Percentiles rank a stretch among this genome's conserved stretches.
phyloP scores from a whole-genome alignment of 2,888 invertebrate genomes.

The Penaeus monodon region DNA sequence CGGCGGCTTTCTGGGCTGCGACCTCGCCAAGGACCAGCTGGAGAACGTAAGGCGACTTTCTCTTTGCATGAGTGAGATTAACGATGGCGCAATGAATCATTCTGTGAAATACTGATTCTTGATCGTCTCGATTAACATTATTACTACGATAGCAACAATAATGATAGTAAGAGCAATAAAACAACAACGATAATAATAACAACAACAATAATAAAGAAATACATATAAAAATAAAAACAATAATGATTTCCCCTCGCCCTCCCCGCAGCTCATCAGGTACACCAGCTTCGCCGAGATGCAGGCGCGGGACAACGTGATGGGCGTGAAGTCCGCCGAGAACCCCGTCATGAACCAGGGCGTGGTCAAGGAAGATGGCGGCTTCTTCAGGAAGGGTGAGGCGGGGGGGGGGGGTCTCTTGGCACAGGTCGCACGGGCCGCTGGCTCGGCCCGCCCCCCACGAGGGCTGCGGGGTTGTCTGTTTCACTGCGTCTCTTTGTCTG shows the following conservation, averaged over 20 bases:
- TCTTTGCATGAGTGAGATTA: neutral
- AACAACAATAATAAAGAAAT: no score
- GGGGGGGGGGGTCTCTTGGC: neutral
- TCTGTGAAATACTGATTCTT: no score
- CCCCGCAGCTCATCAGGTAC: slow-evolving; percentile 47
- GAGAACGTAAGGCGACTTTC: slow-evolving; percentile 33
- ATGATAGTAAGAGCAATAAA: neutral
- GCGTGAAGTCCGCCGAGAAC: neutral
- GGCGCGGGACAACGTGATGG: slow-evolving; percentile 15
- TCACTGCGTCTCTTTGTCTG: no score
- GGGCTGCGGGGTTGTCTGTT: slow-evolving; percentile 24
- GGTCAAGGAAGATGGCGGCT: slow-evolving; percentile 26
- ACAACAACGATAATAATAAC: no score
- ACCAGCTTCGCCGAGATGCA: slow-evolving; percentile 60
- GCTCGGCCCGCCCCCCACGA: slow-evolving; percentile 31
- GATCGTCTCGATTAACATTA: neutral
- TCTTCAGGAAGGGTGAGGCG: slow-evolving; percentile 50
- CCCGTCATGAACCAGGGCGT: slow-evolving; percentile 3
- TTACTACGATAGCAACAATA: neutral
- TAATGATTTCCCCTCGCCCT: no score
- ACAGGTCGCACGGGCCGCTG: slow-evolving; percentile 39
- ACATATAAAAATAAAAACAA: no score
- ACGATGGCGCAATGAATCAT: neutral
- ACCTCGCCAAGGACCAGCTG: slow-evolving; percentile 49
- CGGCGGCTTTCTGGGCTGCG: slow-evolving; percentile 42